Evolutionary conservation across 2,888 invertebrate species (phyloP).

Genomic region (Drosophila monieri): DNA sequence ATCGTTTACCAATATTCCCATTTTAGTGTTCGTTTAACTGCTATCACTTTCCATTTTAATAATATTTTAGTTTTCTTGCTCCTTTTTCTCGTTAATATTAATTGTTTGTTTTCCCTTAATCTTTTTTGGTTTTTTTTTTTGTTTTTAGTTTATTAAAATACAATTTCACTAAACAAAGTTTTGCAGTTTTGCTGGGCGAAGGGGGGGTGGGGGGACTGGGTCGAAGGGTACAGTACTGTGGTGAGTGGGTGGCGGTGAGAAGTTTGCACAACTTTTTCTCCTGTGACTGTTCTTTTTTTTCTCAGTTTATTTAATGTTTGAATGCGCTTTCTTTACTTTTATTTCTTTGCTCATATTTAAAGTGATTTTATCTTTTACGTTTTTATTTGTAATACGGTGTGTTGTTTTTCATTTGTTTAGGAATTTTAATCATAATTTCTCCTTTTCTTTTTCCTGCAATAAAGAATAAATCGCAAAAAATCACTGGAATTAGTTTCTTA

Average conservation of each 20-base stretch:
- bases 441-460: constrained; percentile 84
- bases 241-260: constrained; percentile 1
- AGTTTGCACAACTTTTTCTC: constrained; percentile 37
- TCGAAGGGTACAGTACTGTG: background rate
- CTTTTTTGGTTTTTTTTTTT: constrained; percentile 4
- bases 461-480: constrained; percentile 69
- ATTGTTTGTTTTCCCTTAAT: constrained; percentile 30
- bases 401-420: constrained; percentile 54
- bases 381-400: constrained; percentile 30
- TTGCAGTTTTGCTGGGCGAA: constrained; percentile 18
- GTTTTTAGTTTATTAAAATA: constrained; percentile 58
- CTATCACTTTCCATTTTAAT: constrained; percentile 74
- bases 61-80: constrained; percentile 47
- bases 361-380: constrained; percentile 40
- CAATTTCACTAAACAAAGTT: constrained; percentile 68
- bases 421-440: constrained; percentile 83
- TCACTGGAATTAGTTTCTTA: constrained; percentile 35
- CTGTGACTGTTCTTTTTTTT: constrained; percentile 30
- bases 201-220: background rate
- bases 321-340: constrained; percentile 27
- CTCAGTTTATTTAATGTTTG: constrained; percentile 43
- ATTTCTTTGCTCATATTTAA: constrained; percentile 44
- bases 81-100: constrained; percentile 50
- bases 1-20: constrained; percentile 29
- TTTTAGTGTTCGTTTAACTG: constrained; percentile 67